phyloP scores from a whole-genome alignment of 1,140 invertebrate species.

The Rhopalosiphum maidis region DNA sequence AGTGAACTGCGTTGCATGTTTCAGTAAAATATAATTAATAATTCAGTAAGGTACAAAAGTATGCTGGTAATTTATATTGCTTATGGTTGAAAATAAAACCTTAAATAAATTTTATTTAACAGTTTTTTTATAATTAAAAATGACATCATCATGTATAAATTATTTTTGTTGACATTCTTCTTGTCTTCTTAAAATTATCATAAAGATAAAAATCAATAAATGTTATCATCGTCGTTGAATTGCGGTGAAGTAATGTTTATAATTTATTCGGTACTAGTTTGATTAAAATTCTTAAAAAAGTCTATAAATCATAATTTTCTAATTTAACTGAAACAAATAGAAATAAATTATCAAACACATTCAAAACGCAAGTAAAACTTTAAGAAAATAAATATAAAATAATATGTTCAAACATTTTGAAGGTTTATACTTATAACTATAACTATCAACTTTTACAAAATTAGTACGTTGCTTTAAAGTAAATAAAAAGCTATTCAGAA shows the following conservation, averaged over 20 bases:
- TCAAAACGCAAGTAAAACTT: not conserved
- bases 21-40: not conserved
- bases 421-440: not conserved
- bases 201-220: not conserved
- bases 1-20: not conserved
- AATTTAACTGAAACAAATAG: not conserved
- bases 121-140: not conserved
- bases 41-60: not conserved
- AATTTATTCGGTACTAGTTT: not conserved
- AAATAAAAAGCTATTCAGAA: not conserved
- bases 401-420: not conserved
- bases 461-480: not conserved
- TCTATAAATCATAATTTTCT: conserved; percentile 1
- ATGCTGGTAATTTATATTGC: not conserved
- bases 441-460: not conserved
- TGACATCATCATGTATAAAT: not conserved
- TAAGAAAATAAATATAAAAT: not conserved
- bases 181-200: not conserved
- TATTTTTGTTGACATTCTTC: not conserved
- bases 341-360: not conserved
- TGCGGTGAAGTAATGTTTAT: not conserved
- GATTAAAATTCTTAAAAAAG: not conserved
- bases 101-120: not conserved
- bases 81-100: not conserved
- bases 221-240: not conserved